Evolutionary conservation across 2,888 invertebrate species (phyloP).

Genomic region (Axea sp.): DNA sequence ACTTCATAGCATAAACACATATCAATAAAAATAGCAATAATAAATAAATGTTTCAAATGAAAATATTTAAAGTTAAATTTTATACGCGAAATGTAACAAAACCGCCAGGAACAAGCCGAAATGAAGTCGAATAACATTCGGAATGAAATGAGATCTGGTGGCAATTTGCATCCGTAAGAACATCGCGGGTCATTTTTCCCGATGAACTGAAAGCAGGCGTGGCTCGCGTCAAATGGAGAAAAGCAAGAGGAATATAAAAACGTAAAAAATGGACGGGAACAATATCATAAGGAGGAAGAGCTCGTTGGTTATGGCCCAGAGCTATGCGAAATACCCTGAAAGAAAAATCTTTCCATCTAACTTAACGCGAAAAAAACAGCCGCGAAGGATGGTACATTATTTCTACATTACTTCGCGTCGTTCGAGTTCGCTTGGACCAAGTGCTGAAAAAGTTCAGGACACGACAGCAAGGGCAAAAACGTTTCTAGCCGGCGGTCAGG

Average conservation of each 20-base stretch:
- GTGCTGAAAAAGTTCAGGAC: conserved; percentile 8
- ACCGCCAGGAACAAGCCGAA: conserved; percentile 50
- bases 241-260: neutral
- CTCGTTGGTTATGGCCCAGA: no score
- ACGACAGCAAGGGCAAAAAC: neutral
- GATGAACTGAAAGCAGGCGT: conserved; percentile 58
- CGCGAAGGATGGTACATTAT: conserved; percentile 34
- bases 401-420: conserved; percentile 30
- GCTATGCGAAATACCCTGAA: conserved; percentile 15
- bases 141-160: conserved; percentile 56
- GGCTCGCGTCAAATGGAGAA: conserved; percentile 34
- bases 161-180: conserved; percentile 63
- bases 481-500: neutral
- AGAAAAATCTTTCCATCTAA: conserved; percentile 25
- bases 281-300: conserved; percentile 41
- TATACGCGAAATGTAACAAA: no score
- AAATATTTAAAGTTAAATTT: no score
- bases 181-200: conserved; percentile 54
- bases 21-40: no score
- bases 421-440: conserved; percentile 3
- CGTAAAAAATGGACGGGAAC: conserved; percentile 20
- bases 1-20: no score
- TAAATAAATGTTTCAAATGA: no score
- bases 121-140: conserved; percentile 43
- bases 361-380: conserved; percentile 23